Evolutionary conservation across 2,113 vertebrate species (phyloP).

Genomic region (Sander vitreus): DNA sequence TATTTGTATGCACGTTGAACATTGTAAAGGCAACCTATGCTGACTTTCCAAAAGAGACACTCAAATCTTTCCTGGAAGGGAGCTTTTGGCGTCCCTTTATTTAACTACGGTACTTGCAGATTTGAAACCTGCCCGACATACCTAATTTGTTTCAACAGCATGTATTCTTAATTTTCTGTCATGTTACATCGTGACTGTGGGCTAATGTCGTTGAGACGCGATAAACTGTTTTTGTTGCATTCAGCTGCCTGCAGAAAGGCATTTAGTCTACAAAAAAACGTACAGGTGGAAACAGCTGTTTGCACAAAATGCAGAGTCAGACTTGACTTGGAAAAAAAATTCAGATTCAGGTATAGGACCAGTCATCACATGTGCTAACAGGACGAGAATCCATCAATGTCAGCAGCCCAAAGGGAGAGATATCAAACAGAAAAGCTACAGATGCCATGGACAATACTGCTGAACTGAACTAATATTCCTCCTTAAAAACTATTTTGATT

Average conservation of each 20-base stretch:
- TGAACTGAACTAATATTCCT: background rate
- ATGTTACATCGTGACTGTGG: background rate
- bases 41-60: background rate
- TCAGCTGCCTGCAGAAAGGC: background rate
- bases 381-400: background rate
- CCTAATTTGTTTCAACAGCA: background rate
- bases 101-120: too few species aligned
- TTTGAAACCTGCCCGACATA: background rate
- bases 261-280: background rate
- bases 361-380: background rate
- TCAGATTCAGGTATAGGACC: background rate
- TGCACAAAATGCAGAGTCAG: background rate
- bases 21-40: background rate
- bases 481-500: too few species aligned
- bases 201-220: background rate
- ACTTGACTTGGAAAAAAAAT: background rate
- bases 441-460: background rate
- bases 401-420: background rate
- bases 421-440: background rate
- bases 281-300: too few species aligned
- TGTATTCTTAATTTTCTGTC: background rate
- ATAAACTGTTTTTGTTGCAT: background rate
- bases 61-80: too few species aligned
- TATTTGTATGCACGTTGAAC: background rate
- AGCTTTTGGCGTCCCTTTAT: too few species aligned